These are phyloP conservation scores for Tortrix viridana DNA, from an alignment of 2,888 invertebrate genomes.

Conservation along the genomic window DNA sequence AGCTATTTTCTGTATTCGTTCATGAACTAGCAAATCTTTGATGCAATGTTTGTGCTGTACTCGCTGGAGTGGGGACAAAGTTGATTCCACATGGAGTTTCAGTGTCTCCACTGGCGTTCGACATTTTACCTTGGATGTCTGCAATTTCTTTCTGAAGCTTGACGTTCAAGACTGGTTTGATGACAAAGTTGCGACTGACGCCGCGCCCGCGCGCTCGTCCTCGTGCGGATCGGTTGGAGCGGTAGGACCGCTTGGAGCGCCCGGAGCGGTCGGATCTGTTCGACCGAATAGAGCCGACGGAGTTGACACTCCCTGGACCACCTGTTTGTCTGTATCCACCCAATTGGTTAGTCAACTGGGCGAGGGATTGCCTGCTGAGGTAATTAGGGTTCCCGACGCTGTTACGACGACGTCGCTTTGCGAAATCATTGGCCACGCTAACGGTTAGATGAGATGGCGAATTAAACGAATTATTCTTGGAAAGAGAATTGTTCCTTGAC, in stretches of 20 bases:
- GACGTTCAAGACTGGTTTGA: conserved; percentile 71
- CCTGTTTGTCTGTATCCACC: conserved; percentile 64
- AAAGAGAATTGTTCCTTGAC: conserved; percentile 56
- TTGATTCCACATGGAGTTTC: conserved; percentile 60
- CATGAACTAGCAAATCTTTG: conserved; percentile 73
- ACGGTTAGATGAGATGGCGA: conserved; percentile 72
- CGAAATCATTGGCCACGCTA: conserved; percentile 76
- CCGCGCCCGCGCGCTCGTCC: conserved; percentile 72
- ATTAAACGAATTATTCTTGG: conserved; percentile 71
- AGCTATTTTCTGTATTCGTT: conserved; percentile 31
- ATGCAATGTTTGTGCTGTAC: conserved; percentile 73
- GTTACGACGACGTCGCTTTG: conserved; percentile 71
- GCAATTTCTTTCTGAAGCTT: conserved; percentile 78
- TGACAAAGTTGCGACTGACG: conserved; percentile 68
- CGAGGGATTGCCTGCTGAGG: conserved; percentile 69
- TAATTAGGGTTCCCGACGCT: conserved; percentile 72
- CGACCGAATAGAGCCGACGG: conserved; percentile 59
- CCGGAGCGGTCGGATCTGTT: conserved; percentile 62
- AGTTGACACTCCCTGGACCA: conserved; percentile 75
- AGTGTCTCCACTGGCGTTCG: conserved; percentile 44
- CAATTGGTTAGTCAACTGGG: conserved; percentile 69
- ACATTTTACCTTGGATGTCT: conserved; percentile 70
- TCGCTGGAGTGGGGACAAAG: conserved; percentile 70
- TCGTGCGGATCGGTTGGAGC: conserved; percentile 66
- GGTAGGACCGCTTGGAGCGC: conserved; percentile 58